Percentiles rank a stretch among this genome's conserved stretches.
Evolutionary conservation across 2,888 invertebrate species (phyloP).

Genomic region (Sipha maydis): DNA sequence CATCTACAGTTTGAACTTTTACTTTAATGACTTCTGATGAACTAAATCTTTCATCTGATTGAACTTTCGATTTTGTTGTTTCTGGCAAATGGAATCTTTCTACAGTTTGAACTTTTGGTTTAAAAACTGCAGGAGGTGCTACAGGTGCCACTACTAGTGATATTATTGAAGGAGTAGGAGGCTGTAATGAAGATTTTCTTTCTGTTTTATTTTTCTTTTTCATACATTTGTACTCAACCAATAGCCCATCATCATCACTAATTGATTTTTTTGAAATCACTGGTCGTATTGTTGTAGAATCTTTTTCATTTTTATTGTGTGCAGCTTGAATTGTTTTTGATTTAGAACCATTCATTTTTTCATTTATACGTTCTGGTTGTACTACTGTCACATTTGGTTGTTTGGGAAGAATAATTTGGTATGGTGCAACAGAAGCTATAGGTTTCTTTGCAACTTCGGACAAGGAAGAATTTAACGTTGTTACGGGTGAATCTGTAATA

Average conservation of each 20-base stretch:
- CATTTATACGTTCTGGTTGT: conserved; percentile 25
- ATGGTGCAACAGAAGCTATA: conserved; percentile 59
- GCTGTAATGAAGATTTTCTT: conserved; percentile 29
- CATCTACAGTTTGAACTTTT: conserved; percentile 28
- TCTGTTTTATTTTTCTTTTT: conserved; percentile 54
- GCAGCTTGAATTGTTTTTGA: conserved; percentile 22
- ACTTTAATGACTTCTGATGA: conserved; percentile 8
- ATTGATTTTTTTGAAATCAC: conserved; percentile 43
- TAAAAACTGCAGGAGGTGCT: conserved; percentile 1
- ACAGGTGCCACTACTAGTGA: conserved; percentile 6
- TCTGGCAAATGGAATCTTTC: conserved; percentile 5
- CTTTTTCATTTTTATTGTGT: conserved; percentile 56
- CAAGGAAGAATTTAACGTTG: not conserved
- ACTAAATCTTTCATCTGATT: conserved; percentile 3
- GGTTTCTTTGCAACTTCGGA: conserved; percentile 41
- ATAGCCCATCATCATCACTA: conserved; percentile 50
- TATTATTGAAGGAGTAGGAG: conserved; percentile 3
- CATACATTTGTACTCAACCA: conserved; percentile 52
- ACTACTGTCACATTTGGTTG: conserved; percentile 28
- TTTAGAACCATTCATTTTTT: conserved; percentile 37
- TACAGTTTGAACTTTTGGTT: not conserved
- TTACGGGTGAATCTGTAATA: conserved; percentile 6
- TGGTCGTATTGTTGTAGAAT: conserved; percentile 1
- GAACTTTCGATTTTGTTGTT: conserved; percentile 16
- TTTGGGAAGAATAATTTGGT: conserved; percentile 60